Percentiles rank a stretch among this genome's conserved stretches.
These are phyloP conservation scores for Gymnocephalus cernua DNA, from an alignment of 2,113 vertebrate species.

Conservation along the genomic window DNA sequence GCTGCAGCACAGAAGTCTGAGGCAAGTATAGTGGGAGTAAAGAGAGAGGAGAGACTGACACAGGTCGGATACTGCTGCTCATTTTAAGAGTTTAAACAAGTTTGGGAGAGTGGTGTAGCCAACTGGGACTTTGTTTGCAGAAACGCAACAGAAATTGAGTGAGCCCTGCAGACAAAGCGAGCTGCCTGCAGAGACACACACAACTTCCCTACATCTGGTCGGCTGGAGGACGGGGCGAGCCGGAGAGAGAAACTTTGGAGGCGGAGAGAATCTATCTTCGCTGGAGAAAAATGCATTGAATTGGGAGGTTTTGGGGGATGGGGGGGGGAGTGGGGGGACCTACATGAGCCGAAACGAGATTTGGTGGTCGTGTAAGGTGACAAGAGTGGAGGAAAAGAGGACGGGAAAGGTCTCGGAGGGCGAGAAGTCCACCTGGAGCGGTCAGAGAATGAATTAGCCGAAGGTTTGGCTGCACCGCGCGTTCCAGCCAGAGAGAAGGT, in stretches of 20 bases:
- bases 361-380: conserved; percentile 30
- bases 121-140: conserved; percentile 11
- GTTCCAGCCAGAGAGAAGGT: conserved; percentile 74
- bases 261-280: conserved; percentile 69
- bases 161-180: conserved; percentile 53
- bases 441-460: conserved; percentile 78
- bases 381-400: conserved; percentile 36
- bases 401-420: conserved; percentile 42
- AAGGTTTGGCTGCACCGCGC: conserved; percentile 50
- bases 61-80: conserved; percentile 7
- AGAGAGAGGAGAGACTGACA: conserved; percentile 41
- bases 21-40: conserved; percentile 41
- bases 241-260: conserved; percentile 63
- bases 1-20: conserved; percentile 64
- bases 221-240: conserved; percentile 69
- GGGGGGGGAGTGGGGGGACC: conserved; percentile 31
- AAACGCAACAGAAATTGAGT: conserved; percentile 2
- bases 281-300: conserved; percentile 68
- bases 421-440: conserved; percentile 66
- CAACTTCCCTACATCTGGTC: conserved; percentile 72
- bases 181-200: conserved; percentile 43
- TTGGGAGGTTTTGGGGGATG: conserved; percentile 21
- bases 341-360: conserved; percentile 28
- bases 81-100: background rate
- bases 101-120: conserved; percentile 5